Percentiles rank a stretch among this genome's conserved stretches.
phyloP scores from a whole-genome alignment of 2,797 vertebrate genomes.

The Bradypus variegatus region DNA sequence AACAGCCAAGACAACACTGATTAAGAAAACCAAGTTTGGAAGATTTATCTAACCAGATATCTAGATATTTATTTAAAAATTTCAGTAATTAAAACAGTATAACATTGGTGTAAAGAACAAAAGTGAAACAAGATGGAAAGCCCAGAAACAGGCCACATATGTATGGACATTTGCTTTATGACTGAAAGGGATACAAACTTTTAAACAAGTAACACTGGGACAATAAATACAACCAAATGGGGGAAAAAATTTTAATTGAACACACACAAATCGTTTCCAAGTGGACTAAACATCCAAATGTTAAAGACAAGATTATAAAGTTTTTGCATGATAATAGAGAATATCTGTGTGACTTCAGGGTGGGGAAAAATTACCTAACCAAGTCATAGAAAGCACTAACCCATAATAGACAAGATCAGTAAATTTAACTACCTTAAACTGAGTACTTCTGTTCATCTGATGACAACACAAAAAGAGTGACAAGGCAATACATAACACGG shows the following conservation, averaged over 20 bases:
- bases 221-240: background rate
- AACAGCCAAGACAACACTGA: background rate
- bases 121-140: background rate
- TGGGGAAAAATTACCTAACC: background rate
- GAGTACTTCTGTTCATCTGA: constrained; percentile 1
- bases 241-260: background rate
- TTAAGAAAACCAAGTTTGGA: constrained; percentile 12
- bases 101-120: background rate
- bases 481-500: background rate
- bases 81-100: background rate
- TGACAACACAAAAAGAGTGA: background rate
- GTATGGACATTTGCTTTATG: background rate
- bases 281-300: constrained; percentile 16
- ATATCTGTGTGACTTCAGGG: background rate
- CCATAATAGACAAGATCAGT: background rate
- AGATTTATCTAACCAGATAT: background rate
- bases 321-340: constrained; percentile 10
- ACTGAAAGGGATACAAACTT: background rate
- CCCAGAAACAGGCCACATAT: background rate
- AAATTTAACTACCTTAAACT: background rate
- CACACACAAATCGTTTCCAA: background rate
- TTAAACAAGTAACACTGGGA: background rate
- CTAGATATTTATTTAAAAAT: background rate
- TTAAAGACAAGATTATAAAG: constrained; percentile 19
- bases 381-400: background rate